A percentile compares a stretch with the other conserved stretches of the same genome.
Conservation (phyloP, 2,888 invertebrate genomes). For the Torymus texanus region DNA sequence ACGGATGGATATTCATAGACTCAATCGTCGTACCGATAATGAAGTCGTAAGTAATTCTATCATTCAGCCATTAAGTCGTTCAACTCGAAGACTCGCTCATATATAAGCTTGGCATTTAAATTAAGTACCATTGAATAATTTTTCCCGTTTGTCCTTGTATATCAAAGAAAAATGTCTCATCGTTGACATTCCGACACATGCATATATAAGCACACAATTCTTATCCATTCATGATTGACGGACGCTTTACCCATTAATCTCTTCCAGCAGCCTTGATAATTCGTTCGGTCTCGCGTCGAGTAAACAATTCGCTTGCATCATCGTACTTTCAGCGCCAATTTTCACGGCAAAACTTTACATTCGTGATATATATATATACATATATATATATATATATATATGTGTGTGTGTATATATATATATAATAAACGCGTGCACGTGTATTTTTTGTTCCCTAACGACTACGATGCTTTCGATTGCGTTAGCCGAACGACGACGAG, state of each 20-base stretch:
- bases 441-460: no score
- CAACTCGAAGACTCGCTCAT: constrained; percentile 1
- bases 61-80: constrained; percentile 12
- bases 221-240: constrained; percentile 35
- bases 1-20: background rate
- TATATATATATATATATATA: no score
- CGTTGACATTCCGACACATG: background rate
- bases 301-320: constrained; percentile 11
- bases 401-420: no score
- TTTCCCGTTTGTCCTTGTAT: constrained; percentile 16
- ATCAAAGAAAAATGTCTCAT: constrained; percentile 21
- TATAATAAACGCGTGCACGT: no score
- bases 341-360: no score
- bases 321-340: constrained; percentile 9
- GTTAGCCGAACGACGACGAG: no score
- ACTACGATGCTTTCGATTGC: no score
- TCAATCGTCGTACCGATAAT: background rate
- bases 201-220: background rate
- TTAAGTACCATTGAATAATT: constrained; percentile 14
- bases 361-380: no score
- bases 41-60: constrained; percentile 2
- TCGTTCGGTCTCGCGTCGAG: constrained; percentile 5
- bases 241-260: constrained; percentile 31
- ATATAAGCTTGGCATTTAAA: background rate
- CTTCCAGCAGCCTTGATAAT: constrained; percentile 3